These are phyloP conservation scores for Takifugu rubripes DNA, from an alignment of 2,797 vertebrate species.

Conservation along the genomic window DNA sequence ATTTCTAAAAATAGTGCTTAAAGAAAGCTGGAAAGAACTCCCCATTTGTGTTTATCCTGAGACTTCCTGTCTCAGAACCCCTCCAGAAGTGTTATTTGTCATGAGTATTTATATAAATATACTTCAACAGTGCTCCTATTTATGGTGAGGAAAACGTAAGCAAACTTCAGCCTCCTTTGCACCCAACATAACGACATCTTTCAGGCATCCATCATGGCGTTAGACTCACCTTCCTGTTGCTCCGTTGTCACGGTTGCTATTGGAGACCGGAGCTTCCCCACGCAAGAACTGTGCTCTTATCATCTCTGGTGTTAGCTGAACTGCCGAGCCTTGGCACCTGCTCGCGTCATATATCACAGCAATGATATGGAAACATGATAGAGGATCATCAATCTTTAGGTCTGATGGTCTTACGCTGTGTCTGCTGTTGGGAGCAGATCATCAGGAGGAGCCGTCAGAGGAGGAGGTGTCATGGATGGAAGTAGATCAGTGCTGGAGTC, in stretches of 20 bases:
- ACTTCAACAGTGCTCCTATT: too few relatives aligned
- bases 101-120: too few relatives aligned
- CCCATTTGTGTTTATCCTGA: too few relatives aligned
- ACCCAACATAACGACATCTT: too few relatives aligned
- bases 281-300: slow-evolving; percentile 64
- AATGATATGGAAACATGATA: not conserved
- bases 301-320: slow-evolving; percentile 70
- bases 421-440: slow-evolving; percentile 41
- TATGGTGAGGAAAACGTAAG: too few relatives aligned
- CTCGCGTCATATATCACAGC: slow-evolving; percentile 1
- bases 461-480: slow-evolving; percentile 52
- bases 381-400: not conserved
- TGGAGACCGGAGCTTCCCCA: slow-evolving; percentile 26
- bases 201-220: too few relatives aligned
- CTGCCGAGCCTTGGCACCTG: slow-evolving; percentile 48
- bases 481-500: slow-evolving; percentile 59
- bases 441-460: slow-evolving; percentile 49
- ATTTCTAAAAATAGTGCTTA: too few relatives aligned
- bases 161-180: too few relatives aligned
- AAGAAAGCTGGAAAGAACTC: too few relatives aligned
- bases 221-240: slow-evolving; percentile 22
- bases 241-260: slow-evolving; percentile 18
- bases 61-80: too few relatives aligned
- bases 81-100: too few relatives aligned
- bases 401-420: slow-evolving; percentile 51